Base-by-base conservation (phyloP, 2,797 vertebrate genomes). In the Rhodeus uyekii region DNA sequence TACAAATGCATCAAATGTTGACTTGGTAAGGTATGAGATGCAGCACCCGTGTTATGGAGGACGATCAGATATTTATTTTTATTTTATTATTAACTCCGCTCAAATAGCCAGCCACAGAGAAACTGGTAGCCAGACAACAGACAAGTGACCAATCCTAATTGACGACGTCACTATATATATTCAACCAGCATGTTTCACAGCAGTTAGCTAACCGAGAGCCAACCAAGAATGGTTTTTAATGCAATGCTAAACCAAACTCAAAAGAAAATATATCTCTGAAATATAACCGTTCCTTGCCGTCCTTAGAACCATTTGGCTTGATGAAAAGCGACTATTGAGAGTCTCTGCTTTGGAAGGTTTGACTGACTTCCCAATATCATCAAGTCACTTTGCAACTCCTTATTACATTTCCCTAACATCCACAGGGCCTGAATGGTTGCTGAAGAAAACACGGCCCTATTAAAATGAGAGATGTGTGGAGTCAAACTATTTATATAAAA, bases 401-500 rank as follows among this genome's bases (percentile, higher is more conserved):
- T 80, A 61, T 72, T 58, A 58, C 9, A 80, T 80, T 63, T 48
- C 55, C 38, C 9, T n/a, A 60, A 61, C 53, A 72, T 61, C 67
- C 27, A 72, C n/a, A n/a, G 34, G 55, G 67, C 22, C 29, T 19
- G 46, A 63, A 81, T 50, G 58, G 55, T 13, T 61, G 78, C 39
- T 61, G 32, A 48, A 38, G 60, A 63, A 73, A 46, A 73, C 29
- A 67, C 16, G 1, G 12, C n/a, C 60, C 79, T 81, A 36, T 80
- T 34, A 74, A 81, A 73, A 73, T 63, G 68, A 73, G 58, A 81
- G 32, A 81, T 73, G 69, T 81, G 44, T 34, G 16, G 69, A 81
- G 39, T 74, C n/a, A 73, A 58, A 38, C 69, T 38, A 81, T 81
- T 73, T 63, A 81, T 81, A 74, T 74, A 50, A 73, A 81, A 73